Base-by-base conservation (phyloP, 2,113 vertebrate species). In the Eptesicus fuscus region DNA sequence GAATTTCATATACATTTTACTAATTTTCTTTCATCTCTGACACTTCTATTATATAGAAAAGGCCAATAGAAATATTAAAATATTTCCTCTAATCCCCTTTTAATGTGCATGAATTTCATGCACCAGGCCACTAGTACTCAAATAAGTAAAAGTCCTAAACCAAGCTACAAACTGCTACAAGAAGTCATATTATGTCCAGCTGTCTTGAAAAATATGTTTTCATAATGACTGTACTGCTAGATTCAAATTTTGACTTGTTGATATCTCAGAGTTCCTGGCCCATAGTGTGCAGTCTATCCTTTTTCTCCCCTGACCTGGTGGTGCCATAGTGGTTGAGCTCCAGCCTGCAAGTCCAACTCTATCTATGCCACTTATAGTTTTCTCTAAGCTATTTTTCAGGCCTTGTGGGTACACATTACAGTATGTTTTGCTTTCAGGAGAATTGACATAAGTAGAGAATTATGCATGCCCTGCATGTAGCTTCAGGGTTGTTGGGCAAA, bases 261-360 rank as follows among this genome's bases (percentile, higher is more conserved):
- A 8, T 14, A 11, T 49, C 5, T 70, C n/a, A 22, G 8, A 69
- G 22, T 32, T 78, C 7, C 30, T 63, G 28, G 17, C 11, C 56
- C 2, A 9, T 37, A 22, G 1, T 0, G 47, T 22, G 0, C 11
- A 59, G 7, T 6, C 3, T 87, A 7, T 5, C 7, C 20, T 40
- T 30, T 71, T n/a, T 47, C 22, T 30, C 8, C 11, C 12, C 9
- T 0, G 0, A 4, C 61, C 8, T 76, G 2, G 2, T 67, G 22
- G 13, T 2, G 7, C 0, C 12, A 28, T 2, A 6, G 30, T 47
- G 13, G 12, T 40, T 37, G 32, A 78, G 1, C 2, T 18, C 0
- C 7, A 77, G 28, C 4, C 22, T 73, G 18, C 13, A 78, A 63
- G 0, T 65, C 11, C 11, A 69, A n/a, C 2, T 53, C 63, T 30